Conservation (phyloP, 1,140 invertebrate species). For the Drosophila orosa region DNA sequence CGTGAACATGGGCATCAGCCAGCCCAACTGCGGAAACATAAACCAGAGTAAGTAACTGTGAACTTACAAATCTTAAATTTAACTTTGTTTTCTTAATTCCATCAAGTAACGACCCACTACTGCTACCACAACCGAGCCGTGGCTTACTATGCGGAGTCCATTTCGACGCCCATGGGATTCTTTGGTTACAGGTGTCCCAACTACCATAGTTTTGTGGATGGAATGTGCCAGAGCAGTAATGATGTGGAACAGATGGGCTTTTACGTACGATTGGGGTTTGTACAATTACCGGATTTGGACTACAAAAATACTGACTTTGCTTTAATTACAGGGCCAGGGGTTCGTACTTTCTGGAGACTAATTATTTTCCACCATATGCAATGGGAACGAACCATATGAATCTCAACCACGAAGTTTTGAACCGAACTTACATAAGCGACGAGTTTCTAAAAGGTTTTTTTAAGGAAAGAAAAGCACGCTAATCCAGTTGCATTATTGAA, state of each 20-base stretch:
- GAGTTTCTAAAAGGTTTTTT: not conserved
- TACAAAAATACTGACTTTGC: not conserved
- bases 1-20: conserved; percentile 30
- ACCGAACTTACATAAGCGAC: conserved; percentile 25
- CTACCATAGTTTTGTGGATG: conserved; percentile 2
- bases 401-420: conserved; percentile 14
- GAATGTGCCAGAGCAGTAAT: not conserved
- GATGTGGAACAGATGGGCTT: conserved; percentile 33
- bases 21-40: conserved; percentile 42
- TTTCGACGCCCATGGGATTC: conserved; percentile 1
- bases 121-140: conserved; percentile 45
- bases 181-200: conserved; percentile 17
- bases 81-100: not conserved
- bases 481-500: not conserved
- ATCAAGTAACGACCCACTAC: conserved; percentile 1
- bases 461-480: not conserved
- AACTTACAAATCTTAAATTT: too few relatives aligned
- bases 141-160: conserved; percentile 43
- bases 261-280: not conserved
- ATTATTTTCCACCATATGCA: conserved; percentile 12
- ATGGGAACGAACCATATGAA: conserved; percentile 6
- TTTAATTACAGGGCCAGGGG: conserved; percentile 29
- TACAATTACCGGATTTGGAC: fast-evolving
- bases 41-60: not conserved
- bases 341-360: conserved; percentile 36